These are phyloP conservation scores for Drosophila lini DNA, from an alignment of 1,140 invertebrate species.

Conservation along the genomic window DNA sequence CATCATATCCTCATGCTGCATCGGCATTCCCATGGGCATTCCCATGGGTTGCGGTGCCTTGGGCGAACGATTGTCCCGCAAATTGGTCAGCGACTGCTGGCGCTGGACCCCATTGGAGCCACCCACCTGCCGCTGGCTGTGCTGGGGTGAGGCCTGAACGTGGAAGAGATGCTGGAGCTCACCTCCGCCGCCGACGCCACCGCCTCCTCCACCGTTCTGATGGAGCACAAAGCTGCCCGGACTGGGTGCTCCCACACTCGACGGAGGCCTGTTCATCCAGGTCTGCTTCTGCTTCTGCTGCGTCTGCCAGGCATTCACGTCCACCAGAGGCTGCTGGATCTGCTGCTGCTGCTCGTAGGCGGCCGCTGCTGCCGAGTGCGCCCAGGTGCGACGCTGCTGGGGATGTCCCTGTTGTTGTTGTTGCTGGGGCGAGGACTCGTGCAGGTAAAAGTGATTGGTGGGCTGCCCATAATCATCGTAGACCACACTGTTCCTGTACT, in stretches of 20 bases:
- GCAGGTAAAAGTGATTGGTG: slow-evolving; percentile 89
- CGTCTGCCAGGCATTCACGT: slow-evolving; percentile 79
- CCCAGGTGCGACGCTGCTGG: slow-evolving; percentile 89
- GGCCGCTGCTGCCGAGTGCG: slow-evolving; percentile 87
- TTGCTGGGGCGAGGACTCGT: slow-evolving; percentile 85
- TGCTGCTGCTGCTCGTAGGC: slow-evolving; percentile 82
- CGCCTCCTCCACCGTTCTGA: slow-evolving; percentile 70
- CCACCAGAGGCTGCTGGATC: slow-evolving; percentile 69
- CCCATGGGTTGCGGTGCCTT: slow-evolving; percentile 47
- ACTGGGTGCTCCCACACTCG: slow-evolving; percentile 57
- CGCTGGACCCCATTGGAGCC: slow-evolving; percentile 74
- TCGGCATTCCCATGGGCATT: slow-evolving; percentile 87
- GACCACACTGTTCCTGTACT: slow-evolving; percentile 66
- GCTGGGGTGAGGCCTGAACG: slow-evolving; percentile 79
- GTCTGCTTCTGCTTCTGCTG: slow-evolving; percentile 67
- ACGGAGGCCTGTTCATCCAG: slow-evolving; percentile 66
- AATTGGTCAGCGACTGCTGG: slow-evolving; percentile 78
- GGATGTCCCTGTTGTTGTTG: slow-evolving; percentile 85
- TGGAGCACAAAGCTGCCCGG: slow-evolving; percentile 76
- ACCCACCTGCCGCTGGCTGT: slow-evolving; percentile 48
- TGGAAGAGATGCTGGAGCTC: slow-evolving; percentile 83
- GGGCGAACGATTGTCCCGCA: slow-evolving; percentile 78
- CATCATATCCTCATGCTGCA: slow-evolving; percentile 80
- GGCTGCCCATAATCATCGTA: slow-evolving; percentile 79
- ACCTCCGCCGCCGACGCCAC: slow-evolving; percentile 67